These are phyloP conservation scores for Heliconius hortense DNA, from an alignment of 2,888 invertebrate genomes.

Conservation along the genomic window DNA sequence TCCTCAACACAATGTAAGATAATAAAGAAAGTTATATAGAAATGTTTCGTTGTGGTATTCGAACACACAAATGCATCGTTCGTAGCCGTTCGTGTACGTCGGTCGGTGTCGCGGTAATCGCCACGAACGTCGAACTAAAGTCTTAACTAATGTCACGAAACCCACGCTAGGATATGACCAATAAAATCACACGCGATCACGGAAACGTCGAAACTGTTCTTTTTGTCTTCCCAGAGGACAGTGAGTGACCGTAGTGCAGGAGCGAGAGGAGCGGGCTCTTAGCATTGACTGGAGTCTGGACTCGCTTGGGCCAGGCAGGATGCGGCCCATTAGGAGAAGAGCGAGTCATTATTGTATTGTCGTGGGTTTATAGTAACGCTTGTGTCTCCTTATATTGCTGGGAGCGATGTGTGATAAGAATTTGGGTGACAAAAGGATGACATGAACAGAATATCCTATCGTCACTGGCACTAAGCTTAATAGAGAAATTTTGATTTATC, in stretches of 20 bases:
- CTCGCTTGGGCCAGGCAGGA: slow-evolving; percentile 72
- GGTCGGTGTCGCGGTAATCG: slow-evolving; percentile 35
- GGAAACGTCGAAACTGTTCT: slow-evolving; percentile 44
- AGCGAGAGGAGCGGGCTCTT: slow-evolving; percentile 66
- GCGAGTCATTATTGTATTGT: slow-evolving; percentile 79
- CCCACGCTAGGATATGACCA: slow-evolving; percentile 66
- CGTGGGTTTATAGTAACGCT: slow-evolving; percentile 75
- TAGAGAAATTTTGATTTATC: neutral
- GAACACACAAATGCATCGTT: slow-evolving; percentile 58
- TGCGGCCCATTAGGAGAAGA: slow-evolving; percentile 76
- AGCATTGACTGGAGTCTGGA: slow-evolving; percentile 68
- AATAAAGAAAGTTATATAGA: slow-evolving; percentile 37
- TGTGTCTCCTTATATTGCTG: slow-evolving; percentile 69
- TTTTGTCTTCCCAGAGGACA: slow-evolving; percentile 45
- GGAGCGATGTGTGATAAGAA: slow-evolving; percentile 49
- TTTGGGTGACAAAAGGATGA: slow-evolving; percentile 28
- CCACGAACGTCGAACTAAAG: slow-evolving; percentile 36
- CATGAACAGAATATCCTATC: neutral
- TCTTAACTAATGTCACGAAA: slow-evolving; percentile 42
- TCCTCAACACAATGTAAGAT: slow-evolving; percentile 59
- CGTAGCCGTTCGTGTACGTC: slow-evolving; percentile 47
- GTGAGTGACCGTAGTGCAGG: slow-evolving; percentile 46
- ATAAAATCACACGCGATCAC: slow-evolving; percentile 47
- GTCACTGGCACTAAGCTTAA: neutral
- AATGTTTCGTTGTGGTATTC: slow-evolving; percentile 54